Evolutionary conservation across 2,797 vertebrate species (phyloP).

Genomic region (Nannoperca australis): DNA sequence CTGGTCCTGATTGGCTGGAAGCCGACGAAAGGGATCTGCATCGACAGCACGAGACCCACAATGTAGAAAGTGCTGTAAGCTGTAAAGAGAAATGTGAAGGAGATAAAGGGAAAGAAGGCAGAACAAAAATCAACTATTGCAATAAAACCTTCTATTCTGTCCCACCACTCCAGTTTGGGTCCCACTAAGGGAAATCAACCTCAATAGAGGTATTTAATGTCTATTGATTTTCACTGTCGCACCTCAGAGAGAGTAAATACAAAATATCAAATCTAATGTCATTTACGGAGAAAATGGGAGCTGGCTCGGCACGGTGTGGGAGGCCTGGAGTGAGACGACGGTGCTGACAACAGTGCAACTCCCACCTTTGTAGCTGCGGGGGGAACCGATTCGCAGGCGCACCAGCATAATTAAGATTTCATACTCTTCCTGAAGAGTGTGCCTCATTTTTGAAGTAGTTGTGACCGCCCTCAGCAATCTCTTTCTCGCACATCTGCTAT

Average conservation of each 20-base stretch:
- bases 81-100: slow-evolving; percentile 63
- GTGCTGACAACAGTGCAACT: slow-evolving; percentile 47
- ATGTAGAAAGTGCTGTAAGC: slow-evolving; percentile 99
- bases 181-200: slow-evolving; percentile 48
- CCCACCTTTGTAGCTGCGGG: slow-evolving; percentile 57
- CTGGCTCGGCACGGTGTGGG: slow-evolving; percentile 34
- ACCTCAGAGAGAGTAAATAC: slow-evolving; percentile 69
- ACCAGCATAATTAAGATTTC: slow-evolving; percentile 80
- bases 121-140: slow-evolving; percentile 26
- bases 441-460: slow-evolving; percentile 66
- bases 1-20: slow-evolving; percentile 99
- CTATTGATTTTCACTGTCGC: slow-evolving; percentile 68
- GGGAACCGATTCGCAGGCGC: slow-evolving; percentile 58
- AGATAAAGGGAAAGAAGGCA: background rate
- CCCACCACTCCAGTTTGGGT: slow-evolving; percentile 17
- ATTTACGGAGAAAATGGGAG: slow-evolving; percentile 71
- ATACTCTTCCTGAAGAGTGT: slow-evolving; percentile 74
- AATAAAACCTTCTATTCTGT: slow-evolving; percentile 1
- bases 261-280: slow-evolving; percentile 71
- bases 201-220: slow-evolving; percentile 63
- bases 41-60: slow-evolving; percentile 95
- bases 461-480: slow-evolving; percentile 68
- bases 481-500: slow-evolving; percentile 68
- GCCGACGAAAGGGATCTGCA: slow-evolving; percentile 99
- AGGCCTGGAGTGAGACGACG: slow-evolving; percentile 39